Conservation (phyloP, 2,888 invertebrate species). For the Spialia ferax region DNA sequence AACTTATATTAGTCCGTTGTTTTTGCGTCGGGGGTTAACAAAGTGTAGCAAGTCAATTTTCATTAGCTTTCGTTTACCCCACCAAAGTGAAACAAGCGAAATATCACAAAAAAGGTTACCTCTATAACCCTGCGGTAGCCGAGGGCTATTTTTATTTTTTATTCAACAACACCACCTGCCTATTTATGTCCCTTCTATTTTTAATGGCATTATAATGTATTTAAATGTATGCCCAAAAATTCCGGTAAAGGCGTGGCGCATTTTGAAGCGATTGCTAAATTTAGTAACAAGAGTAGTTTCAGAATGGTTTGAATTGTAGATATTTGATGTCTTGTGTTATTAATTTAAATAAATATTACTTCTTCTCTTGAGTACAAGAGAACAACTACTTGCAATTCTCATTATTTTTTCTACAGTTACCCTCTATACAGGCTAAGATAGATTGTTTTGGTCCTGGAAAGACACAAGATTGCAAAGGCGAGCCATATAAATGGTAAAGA, state of each 20-base stretch:
- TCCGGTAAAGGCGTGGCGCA: conserved; percentile 50
- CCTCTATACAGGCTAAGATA: no score
- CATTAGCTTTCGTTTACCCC: not conserved
- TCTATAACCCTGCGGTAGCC: conserved; percentile 65
- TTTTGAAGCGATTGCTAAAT: conserved; percentile 46
- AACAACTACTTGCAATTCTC: no score
- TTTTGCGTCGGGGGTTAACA: no score
- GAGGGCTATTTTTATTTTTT: conserved; percentile 57
- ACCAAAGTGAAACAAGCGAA: not conserved
- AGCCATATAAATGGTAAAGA: no score
- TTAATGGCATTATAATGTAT: conserved; percentile 76
- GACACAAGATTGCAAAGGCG: no score
- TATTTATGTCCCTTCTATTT: conserved; percentile 61
- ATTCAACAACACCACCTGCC: conserved; percentile 70
- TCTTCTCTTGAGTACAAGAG: no score
- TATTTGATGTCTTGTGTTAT: no score
- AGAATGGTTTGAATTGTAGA: no score
- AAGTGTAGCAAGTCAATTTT: not conserved
- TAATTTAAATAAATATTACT: no score
- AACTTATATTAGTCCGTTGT: no score
- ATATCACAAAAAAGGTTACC: conserved; percentile 29
- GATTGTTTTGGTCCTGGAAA: no score
- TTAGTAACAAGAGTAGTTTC: not conserved
- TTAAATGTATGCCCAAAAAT: conserved; percentile 75
- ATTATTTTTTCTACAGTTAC: no score